Percentiles rank a stretch among this genome's conserved stretches.
Conservation (phyloP, 1,140 invertebrate species). For the Penaeus chinensis region DNA sequence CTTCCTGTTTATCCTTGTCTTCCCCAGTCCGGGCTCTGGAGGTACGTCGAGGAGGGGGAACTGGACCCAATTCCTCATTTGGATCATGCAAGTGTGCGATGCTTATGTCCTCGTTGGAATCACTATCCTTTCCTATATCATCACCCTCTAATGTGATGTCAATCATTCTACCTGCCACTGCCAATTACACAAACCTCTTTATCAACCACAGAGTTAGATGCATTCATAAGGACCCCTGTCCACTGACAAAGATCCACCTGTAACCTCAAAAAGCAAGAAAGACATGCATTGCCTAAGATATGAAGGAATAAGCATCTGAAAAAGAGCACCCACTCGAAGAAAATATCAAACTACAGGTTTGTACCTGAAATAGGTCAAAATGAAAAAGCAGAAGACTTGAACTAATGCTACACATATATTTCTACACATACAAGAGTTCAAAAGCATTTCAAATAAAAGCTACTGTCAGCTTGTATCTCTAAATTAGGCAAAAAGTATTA, state of each 20-base stretch:
- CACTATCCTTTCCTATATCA: conserved; percentile 1
- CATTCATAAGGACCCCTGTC: neutral
- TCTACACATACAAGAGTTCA: too few species aligned
- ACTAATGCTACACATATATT: too few species aligned
- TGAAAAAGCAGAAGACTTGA: too few species aligned
- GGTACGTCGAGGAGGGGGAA: conserved; percentile 41
- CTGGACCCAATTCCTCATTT: conserved; percentile 9
- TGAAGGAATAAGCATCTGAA: too few species aligned
- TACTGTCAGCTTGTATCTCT: too few species aligned
- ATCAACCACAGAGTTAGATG: neutral
- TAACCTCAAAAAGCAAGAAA: too few species aligned
- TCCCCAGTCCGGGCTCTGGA: conserved; percentile 2
- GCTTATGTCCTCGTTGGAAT: conserved; percentile 28
- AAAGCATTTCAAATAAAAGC: too few species aligned
- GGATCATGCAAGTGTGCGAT: conserved; percentile 23
- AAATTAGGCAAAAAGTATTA: too few species aligned
- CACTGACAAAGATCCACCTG: neutral
- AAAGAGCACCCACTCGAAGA: too few species aligned
- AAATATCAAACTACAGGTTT: too few species aligned
- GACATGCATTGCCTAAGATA: too few species aligned
- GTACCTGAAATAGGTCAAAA: too few species aligned
- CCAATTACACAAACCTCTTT: neutral
- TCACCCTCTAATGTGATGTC: conserved; percentile 26
- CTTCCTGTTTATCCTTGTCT: conserved; percentile 1
- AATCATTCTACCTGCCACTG: conserved; percentile 44